These are phyloP conservation scores for Cariama cristata DNA, from an alignment of 2,113 vertebrate species.

Conservation along the genomic window DNA sequence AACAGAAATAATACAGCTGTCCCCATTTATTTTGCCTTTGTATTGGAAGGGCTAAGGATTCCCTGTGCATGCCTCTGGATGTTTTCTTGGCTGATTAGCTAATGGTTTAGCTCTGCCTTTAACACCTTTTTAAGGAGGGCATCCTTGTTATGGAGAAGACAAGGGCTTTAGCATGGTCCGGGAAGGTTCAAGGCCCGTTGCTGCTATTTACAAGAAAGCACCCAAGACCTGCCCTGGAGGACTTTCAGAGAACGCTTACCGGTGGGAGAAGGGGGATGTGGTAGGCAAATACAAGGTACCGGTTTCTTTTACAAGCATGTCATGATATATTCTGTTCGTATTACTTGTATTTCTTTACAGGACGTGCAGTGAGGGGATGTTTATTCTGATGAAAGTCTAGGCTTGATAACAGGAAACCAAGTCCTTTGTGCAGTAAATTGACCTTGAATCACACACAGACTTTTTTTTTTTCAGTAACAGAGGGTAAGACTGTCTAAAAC, in stretches of 20 bases:
- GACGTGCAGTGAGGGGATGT: constrained; percentile 11
- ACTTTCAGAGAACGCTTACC: neutral
- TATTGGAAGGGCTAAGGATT: neutral
- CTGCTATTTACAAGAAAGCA: neutral
- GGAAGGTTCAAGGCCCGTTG: neutral
- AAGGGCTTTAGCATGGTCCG: neutral
- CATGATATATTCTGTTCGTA: neutral
- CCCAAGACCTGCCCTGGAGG: neutral
- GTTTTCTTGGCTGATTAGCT: neutral
- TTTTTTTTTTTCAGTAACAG: constrained; percentile 62
- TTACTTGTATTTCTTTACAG: constrained; percentile 30
- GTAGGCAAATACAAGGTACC: neutral
- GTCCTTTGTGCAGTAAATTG: constrained; percentile 30
- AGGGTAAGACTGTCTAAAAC: constrained; percentile 49
- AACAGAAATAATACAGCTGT: neutral
- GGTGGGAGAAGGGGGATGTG: neutral
- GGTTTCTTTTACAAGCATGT: constrained; percentile 16
- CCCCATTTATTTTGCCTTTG: neutral
- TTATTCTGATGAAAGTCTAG: constrained; percentile 58
- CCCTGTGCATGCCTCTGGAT: neutral
- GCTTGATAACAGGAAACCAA: constrained; percentile 75
- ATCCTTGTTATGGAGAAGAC: neutral
- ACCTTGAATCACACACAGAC: constrained; percentile 51
- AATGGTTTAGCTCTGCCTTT: neutral
- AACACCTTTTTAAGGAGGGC: neutral